Evolutionary conservation across 2,888 invertebrate genomes (phyloP).

Genomic region (Melangyna quadrimaculata): DNA sequence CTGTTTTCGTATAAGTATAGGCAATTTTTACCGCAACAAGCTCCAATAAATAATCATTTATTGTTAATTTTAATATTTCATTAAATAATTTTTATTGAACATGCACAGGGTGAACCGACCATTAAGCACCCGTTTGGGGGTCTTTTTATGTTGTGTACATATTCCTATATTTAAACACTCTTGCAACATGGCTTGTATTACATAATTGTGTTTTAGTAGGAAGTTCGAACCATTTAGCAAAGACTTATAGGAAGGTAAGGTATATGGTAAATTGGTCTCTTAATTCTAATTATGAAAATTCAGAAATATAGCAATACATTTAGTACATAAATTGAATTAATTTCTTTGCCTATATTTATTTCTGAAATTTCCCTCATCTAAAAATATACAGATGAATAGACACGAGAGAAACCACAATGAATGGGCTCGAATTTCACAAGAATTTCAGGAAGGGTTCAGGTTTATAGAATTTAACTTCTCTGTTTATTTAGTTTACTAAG

Average conservation of each 20-base stretch:
- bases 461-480: too few species aligned
- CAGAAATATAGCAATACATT: too few species aligned
- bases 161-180: neutral
- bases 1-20: neutral
- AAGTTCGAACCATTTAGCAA: neutral
- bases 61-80: conserved; percentile 57
- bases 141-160: neutral
- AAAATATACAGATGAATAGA: too few species aligned
- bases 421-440: too few species aligned
- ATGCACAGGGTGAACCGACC: conserved; percentile 5
- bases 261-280: neutral
- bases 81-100: conserved; percentile 6
- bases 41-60: conserved; percentile 57
- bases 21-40: conserved; percentile 28
- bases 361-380: too few species aligned
- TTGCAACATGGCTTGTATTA: neutral
- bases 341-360: too few species aligned
- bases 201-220: neutral
- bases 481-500: too few species aligned
- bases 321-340: too few species aligned
- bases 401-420: too few species aligned
- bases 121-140: conserved; percentile 1
- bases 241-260: too few species aligned
- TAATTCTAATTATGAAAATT: neutral
- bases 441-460: too few species aligned